Evolutionary conservation across 2,113 vertebrate species (phyloP).

Genomic region (Psittacara wagleri): DNA sequence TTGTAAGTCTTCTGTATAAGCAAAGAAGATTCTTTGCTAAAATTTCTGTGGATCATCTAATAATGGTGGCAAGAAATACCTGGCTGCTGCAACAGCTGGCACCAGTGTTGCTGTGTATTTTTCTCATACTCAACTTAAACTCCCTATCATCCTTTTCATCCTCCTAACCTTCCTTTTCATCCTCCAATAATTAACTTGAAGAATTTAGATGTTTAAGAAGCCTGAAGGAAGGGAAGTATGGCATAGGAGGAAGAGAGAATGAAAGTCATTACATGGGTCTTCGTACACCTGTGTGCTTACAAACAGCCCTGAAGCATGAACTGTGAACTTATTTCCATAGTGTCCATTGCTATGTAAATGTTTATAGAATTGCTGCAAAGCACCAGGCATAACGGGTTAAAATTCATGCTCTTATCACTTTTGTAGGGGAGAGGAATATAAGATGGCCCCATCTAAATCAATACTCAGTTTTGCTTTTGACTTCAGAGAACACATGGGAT

Average conservation of each 20-base stretch:
- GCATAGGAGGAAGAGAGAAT: background rate
- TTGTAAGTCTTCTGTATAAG: background rate
- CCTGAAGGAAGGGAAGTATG: background rate
- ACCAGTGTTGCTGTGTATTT: rapidly evolving
- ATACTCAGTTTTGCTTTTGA: background rate
- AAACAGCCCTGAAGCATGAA: background rate
- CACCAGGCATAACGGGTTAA: background rate
- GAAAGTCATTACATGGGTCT: background rate
- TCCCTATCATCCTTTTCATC: background rate
- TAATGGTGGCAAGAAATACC: background rate
- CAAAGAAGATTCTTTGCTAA: background rate
- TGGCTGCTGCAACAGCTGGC: background rate
- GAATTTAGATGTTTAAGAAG: background rate
- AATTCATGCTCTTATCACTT: background rate
- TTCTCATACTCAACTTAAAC: background rate
- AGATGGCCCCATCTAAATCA: background rate
- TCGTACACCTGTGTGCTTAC: background rate
- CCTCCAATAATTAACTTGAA: background rate
- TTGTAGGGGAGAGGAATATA: background rate
- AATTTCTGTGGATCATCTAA: background rate
- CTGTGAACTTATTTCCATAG: background rate
- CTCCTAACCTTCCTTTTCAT: background rate
- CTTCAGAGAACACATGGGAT: background rate
- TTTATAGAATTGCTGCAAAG: background rate
- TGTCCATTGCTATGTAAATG: background rate